These are phyloP conservation scores for Protaetia brevitarsis DNA, from an alignment of 1,140 invertebrate genomes.

Conservation along the genomic window DNA sequence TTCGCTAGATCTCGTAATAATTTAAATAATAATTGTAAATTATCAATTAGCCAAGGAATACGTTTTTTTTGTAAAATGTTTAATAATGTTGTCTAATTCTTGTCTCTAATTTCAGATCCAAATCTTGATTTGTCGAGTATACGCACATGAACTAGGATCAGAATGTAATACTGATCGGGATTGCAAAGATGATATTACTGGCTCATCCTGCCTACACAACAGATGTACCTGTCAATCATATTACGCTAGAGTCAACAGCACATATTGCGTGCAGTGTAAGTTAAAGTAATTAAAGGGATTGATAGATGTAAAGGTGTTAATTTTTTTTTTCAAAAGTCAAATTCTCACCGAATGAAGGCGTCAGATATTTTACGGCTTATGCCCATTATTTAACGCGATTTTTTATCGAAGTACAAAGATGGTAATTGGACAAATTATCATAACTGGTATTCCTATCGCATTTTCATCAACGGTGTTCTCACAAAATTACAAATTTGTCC, in stretches of 20 bases:
- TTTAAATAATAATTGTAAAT: too few species aligned
- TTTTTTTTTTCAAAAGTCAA: neutral
- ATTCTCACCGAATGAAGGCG: neutral
- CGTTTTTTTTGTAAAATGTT: too few species aligned
- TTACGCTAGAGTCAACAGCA: conserved; percentile 62
- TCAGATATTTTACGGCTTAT: neutral
- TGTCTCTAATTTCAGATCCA: neutral
- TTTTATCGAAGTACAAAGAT: too few species aligned
- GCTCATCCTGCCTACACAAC: conserved; percentile 59
- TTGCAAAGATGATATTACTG: conserved; percentile 54
- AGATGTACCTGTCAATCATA: conserved; percentile 65
- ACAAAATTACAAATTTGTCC: too few species aligned
- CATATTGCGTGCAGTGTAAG: conserved; percentile 67
- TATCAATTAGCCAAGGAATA: too few species aligned
- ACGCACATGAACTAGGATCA: conserved; percentile 34
- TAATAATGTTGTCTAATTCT: neutral
- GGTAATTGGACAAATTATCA: too few species aligned
- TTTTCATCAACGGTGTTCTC: too few species aligned
- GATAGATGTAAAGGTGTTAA: neutral
- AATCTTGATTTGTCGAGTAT: neutral
- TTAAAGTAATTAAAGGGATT: conserved; percentile 31
- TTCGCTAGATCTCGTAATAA: too few species aligned
- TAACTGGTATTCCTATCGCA: too few species aligned
- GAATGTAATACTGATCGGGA: conserved; percentile 53
- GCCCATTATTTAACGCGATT: too few species aligned